A percentile compares a stretch with the other conserved stretches of the same genome.
Conservation (phyloP, 1,140 invertebrate genomes). For the Scaptomyza graminum region DNA sequence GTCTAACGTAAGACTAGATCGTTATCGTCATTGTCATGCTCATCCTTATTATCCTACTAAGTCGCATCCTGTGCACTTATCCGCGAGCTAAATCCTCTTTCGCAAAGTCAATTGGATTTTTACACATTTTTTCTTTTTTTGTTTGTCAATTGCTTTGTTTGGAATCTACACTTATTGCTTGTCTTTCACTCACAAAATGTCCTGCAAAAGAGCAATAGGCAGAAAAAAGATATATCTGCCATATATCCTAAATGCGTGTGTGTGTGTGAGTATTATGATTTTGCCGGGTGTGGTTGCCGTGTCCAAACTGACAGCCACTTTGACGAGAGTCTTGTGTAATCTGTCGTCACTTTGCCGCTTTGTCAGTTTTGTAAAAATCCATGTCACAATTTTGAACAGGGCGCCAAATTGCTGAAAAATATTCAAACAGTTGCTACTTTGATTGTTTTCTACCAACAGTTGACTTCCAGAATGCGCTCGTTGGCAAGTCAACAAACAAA, state of each 20-base stretch:
- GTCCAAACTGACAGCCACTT: constrained; percentile 10
- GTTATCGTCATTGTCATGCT: neutral
- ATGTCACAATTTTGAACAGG: constrained; percentile 3
- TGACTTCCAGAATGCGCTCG: no score
- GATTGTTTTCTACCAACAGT: neutral
- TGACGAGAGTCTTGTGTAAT: constrained; percentile 9
- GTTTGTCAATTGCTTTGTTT: neutral
- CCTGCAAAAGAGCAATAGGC: constrained; percentile 34
- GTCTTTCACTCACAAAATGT: constrained; percentile 8
- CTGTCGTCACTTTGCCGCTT: constrained; percentile 2
- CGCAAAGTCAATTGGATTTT: constrained; percentile 33
- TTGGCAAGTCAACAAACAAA: neutral
- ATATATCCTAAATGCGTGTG: no score
- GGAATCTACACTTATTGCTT: constrained; percentile 15
- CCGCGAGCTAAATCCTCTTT: neutral
- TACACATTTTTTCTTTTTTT: constrained; percentile 1
- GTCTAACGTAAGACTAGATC: neutral
- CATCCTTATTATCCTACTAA: constrained; percentile 24
- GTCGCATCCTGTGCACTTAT: constrained; percentile 32
- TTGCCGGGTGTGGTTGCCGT: constrained; percentile 35
- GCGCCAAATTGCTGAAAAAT: constrained; percentile 18
- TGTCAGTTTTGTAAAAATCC: neutral
- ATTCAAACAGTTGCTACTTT: neutral
- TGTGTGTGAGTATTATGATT: neutral
- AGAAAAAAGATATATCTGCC: neutral